Conservation (phyloP, 1,140 invertebrate species). For the Bradysia coprophila region DNA sequence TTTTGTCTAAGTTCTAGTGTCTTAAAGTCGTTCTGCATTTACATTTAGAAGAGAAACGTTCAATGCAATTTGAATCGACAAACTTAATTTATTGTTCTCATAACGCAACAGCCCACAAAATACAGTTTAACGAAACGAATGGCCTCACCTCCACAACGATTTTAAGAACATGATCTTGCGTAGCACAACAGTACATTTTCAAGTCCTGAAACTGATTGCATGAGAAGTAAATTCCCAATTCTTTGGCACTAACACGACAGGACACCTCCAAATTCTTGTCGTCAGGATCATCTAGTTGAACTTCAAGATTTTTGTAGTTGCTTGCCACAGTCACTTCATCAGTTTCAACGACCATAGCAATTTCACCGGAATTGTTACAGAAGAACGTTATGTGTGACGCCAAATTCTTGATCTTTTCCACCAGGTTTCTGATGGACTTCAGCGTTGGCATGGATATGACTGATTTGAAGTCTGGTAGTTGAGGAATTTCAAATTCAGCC, state of each 20-base stretch:
- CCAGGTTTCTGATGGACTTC: constrained; percentile 50
- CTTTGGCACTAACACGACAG: constrained; percentile 18
- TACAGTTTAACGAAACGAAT: constrained; percentile 15
- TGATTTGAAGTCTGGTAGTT: constrained; percentile 55
- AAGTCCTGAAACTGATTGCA: constrained; percentile 15
- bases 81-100: too few relatives aligned
- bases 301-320: constrained; percentile 46
- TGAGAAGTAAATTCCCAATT: constrained; percentile 16
- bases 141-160: constrained; percentile 15
- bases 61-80: too few relatives aligned
- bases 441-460: constrained; percentile 56
- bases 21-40: too few relatives aligned
- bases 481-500: constrained; percentile 54
- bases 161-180: constrained; percentile 14
- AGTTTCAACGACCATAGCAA: constrained; percentile 54
- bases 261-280: constrained; percentile 8
- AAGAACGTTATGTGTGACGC: constrained; percentile 43
- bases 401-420: constrained; percentile 66
- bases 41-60: too few relatives aligned
- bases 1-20: too few relatives aligned
- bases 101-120: constrained; percentile 13
- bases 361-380: constrained; percentile 45
- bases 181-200: constrained; percentile 16
- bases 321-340: constrained; percentile 58
- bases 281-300: constrained; percentile 32